Base-by-base conservation (phyloP, 2,888 invertebrate genomes). In the Drosophila kokeensis region DNA sequence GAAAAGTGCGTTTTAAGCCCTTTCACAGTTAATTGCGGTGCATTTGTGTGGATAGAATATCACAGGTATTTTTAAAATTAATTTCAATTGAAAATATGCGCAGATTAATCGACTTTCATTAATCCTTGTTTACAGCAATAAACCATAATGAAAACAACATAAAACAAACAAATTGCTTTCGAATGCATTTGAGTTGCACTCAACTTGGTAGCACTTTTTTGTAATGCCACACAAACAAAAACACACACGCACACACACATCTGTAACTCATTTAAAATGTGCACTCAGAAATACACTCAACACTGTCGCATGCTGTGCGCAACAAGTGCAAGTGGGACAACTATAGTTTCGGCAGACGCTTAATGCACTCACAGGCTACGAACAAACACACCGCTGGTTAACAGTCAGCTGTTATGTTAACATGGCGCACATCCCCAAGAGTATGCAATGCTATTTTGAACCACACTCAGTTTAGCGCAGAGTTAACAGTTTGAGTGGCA, bases 201-300 rank as follows among this genome's bases (percentile, higher is more conserved):
- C n/a, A 66, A 73, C 32, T 81, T 73, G 73, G 81, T 66, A 79
- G 70, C 81, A 77, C 70, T 77, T 61, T 73, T 76, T 32, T 8
- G n/a, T n/a, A 42, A 13, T 60, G 49, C n/a, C 38, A 57, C 55
- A 45, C 36, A 36, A 36, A 54, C 60, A 59, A 5, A 5, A 40
- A 11, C 42, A 13, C 42, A 5, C n/a, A 42, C 40, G n/a, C n/a
- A 48, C 45, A 50, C 45, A 45, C 48, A 55, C 61, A 60, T 49
- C 63, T 66, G 49, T 45, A 57, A 34, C 42, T n/a, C 59, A 58
- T 67, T 74, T 64, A 32, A 45, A 59, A 27, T 24, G 54, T n/a
- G 15, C 57, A 38, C 62, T 75, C 24, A 53, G 18, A 65, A 29
- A 34, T 15, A 13, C 29, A n/a, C 76, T 79, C 63, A 64, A 59